A percentile compares a stretch with the other conserved stretches of the same genome.
phyloP scores from a whole-genome alignment of 2,888 invertebrate genomes.

The Candidula unifasciata region DNA sequence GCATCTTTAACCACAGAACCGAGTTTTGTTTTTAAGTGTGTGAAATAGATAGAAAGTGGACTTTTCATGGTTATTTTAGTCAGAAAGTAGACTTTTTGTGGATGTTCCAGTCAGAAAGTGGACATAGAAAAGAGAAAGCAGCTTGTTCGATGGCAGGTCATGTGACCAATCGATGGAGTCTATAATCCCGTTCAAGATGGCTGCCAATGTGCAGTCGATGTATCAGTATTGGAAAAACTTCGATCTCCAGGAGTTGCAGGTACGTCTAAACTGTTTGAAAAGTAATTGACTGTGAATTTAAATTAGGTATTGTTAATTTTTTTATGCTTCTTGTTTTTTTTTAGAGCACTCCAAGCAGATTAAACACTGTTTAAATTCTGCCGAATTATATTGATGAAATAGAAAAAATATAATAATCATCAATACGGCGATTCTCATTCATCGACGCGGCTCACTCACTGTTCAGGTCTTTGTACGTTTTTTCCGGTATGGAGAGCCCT shows the following conservation, averaged over 20 bases:
- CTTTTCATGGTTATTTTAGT: too few species aligned
- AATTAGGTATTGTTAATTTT: background rate
- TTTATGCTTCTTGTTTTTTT: background rate
- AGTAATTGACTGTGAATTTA: background rate
- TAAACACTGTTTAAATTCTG: constrained; percentile 50
- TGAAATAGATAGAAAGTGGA: too few species aligned
- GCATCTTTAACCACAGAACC: too few species aligned
- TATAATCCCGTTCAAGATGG: constrained; percentile 78
- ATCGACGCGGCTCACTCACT: background rate
- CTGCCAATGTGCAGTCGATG: constrained; percentile 79
- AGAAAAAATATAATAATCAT: constrained; percentile 66
- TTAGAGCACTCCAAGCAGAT: background rate
- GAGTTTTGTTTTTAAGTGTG: too few species aligned
- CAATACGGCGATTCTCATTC: constrained; percentile 64
- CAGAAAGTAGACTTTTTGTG: too few species aligned
- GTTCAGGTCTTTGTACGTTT: constrained; percentile 35
- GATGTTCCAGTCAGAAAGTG: too few species aligned
- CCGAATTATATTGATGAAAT: constrained; percentile 64
- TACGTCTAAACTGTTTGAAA: constrained; percentile 59
- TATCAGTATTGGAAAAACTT: constrained; percentile 79
- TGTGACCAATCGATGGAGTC: constrained; percentile 76
- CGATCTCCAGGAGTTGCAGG: constrained; percentile 79
- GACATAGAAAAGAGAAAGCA: constrained; percentile 11
- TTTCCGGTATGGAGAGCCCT: background rate
- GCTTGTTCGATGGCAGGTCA: constrained; percentile 72